Base-by-base conservation (phyloP, 2,888 invertebrate species). In the Pachymerium ferrugineum region DNA sequence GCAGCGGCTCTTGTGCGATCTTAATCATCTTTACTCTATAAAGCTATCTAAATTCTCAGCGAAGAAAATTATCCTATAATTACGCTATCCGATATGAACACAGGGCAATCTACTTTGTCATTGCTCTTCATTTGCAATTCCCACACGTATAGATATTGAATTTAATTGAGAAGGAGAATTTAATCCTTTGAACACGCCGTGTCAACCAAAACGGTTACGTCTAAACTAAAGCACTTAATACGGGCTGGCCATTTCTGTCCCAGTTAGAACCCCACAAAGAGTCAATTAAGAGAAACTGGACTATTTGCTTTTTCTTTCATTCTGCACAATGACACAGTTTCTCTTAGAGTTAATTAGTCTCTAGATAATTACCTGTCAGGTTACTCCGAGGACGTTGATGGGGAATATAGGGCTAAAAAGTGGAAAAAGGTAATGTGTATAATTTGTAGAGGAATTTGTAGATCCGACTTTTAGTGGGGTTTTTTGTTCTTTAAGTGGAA, bases 351-450 rank as follows among this genome's bases (percentile, higher is more conserved):
- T 62, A 62, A 62, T 62, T 62, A 62, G 62, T 62, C 62, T 28
- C 28, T 62, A 62, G 62, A 62, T 62, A 62, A 62, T 62, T 25
- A 62, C 62, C 62, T 62, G 62, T 62, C 62, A 62, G 62, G 8
- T 62, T 62, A 62, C 28, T 62, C 62, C 62, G 62, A 62, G 62
- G 62, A 25, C 62, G n/a, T 62, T 22, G 62, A 62, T 62, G 62
- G n/a, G n/a, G 62, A 62, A 62, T 62, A 62, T 62, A 62, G 25
- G 62, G 62, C 62, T 25, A 25, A 62, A 62, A 62, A 62, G 10
- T 25, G n/a, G 62, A 25, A 62, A n/a, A 62, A 28, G 62, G 62
- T 62, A 62, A 62, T 62, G 62, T 62, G 25, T 62, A n/a, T 62
- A 62, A 62, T 62, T 62, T 62, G 12, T 16, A 22, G 22, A 47